These are phyloP conservation scores for Xenus cinereus DNA, from an alignment of 2,113 vertebrate genomes.

Conservation along the genomic window DNA sequence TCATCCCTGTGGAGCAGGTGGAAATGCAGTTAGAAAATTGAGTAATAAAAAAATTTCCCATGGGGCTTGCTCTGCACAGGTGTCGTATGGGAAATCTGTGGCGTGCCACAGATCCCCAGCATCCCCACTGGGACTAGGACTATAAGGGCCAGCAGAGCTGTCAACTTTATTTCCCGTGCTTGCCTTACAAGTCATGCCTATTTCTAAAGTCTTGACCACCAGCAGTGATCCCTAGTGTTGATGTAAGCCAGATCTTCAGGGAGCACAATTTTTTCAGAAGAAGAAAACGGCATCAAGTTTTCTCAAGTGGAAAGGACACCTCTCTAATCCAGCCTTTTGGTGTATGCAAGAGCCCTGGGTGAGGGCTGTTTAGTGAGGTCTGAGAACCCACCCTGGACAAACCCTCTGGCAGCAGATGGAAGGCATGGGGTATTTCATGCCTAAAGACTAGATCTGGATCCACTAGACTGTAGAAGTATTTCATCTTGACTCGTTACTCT, in stretches of 20 bases:
- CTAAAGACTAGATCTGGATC: neutral
- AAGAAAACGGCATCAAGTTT: neutral
- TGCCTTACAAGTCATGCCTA: neutral
- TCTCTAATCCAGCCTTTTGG: neutral
- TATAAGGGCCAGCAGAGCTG: neutral
- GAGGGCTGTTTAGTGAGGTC: neutral
- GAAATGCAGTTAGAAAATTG: neutral
- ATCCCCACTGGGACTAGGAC: neutral
- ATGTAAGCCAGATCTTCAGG: fast-evolving
- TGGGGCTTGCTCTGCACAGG: neutral
- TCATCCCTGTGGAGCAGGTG: neutral
- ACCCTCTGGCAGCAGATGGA: neutral
- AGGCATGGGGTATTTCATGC: neutral
- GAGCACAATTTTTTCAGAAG: neutral
- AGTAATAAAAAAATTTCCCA: neutral
- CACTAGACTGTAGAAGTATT: neutral
- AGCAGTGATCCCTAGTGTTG: neutral
- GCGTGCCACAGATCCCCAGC: neutral
- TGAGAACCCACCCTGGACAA: neutral
- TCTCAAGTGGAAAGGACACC: neutral
- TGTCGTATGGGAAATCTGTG: neutral
- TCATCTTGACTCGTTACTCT: neutral
- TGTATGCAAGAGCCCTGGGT: fast-evolving
- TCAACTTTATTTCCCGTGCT: neutral
- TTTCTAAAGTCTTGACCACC: neutral